Evolutionary conservation across 1,140 invertebrate genomes (phyloP).

Genomic region (Camponotus pennsylvanicus): DNA sequence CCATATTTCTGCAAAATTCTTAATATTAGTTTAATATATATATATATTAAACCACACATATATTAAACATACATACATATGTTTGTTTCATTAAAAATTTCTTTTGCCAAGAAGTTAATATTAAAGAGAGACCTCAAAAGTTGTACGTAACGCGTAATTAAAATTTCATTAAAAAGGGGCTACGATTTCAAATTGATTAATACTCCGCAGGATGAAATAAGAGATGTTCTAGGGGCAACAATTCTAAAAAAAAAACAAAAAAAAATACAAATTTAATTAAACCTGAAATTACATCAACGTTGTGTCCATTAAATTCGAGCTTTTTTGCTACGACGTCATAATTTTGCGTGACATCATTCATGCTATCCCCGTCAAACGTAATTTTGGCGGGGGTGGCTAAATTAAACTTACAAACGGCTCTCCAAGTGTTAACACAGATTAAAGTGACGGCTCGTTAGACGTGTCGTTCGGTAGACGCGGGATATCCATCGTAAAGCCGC

Average conservation of each 20-base stretch:
- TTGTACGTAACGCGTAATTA: background rate
- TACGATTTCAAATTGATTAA: background rate
- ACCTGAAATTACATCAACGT: background rate
- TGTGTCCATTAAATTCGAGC: background rate
- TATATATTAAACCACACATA: background rate
- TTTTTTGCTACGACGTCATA: background rate
- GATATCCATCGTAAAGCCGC: background rate
- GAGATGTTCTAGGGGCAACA: background rate
- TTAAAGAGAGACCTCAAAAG: background rate
- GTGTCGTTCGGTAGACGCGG: constrained; percentile 11
- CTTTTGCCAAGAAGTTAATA: background rate
- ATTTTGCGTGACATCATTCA: background rate
- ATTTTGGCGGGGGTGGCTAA: constrained; percentile 9
- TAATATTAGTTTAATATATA: background rate
- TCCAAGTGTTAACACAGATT: constrained; percentile 22
- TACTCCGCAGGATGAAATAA: background rate
- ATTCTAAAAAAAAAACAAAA: background rate
- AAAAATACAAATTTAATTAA: background rate
- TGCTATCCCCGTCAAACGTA: constrained; percentile 20
- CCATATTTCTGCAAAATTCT: background rate
- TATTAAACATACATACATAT: no score
- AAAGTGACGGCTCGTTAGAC: constrained; percentile 36
- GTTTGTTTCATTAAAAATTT: background rate
- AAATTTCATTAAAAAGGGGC: background rate
- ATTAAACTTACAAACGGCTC: constrained; percentile 15